These are phyloP conservation scores for Drosophila melanocephala DNA, from an alignment of 2,888 invertebrate genomes.

Conservation along the genomic window DNA sequence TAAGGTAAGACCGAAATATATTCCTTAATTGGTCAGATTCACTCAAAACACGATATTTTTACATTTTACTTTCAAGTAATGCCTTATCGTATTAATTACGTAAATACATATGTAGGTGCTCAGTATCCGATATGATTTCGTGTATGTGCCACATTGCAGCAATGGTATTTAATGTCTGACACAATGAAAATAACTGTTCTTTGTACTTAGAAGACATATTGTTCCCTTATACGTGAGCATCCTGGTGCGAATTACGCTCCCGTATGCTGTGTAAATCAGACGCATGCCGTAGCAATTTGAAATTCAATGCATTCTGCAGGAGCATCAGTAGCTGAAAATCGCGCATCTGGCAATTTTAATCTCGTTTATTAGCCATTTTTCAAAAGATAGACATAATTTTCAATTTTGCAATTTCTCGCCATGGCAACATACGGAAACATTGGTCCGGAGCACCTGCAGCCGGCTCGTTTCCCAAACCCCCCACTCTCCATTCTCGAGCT, in stretches of 20 bases:
- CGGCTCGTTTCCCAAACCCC: constrained; percentile 4
- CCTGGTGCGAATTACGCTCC: constrained; percentile 15
- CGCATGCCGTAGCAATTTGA: constrained; percentile 24
- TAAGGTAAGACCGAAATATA: neutral
- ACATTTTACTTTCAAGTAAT: too few species aligned
- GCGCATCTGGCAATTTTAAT: constrained; percentile 72
- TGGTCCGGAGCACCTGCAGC: constrained; percentile 39
- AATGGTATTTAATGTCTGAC: neutral
- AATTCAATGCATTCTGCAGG: constrained; percentile 25
- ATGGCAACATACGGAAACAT: constrained; percentile 7
- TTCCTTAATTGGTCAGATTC: neutral
- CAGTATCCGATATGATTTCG: neutral
- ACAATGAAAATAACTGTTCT: neutral
- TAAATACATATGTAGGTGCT: neutral
- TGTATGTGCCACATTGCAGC: neutral
- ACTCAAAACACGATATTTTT: neutral
- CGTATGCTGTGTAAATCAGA: constrained; percentile 19
- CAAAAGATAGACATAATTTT: constrained; percentile 79
- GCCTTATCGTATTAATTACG: neutral
- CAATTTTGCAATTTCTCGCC: constrained; percentile 77
- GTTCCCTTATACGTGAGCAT: constrained; percentile 13
- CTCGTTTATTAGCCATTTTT: constrained; percentile 80
- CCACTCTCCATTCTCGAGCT: constrained; percentile 23
- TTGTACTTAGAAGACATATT: neutral
- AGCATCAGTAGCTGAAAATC: constrained; percentile 54